A percentile compares a stretch with the other conserved stretches of the same genome.
Evolutionary conservation across 2,797 vertebrate species (phyloP).

Genomic region (Amphiprion clarkii): DNA sequence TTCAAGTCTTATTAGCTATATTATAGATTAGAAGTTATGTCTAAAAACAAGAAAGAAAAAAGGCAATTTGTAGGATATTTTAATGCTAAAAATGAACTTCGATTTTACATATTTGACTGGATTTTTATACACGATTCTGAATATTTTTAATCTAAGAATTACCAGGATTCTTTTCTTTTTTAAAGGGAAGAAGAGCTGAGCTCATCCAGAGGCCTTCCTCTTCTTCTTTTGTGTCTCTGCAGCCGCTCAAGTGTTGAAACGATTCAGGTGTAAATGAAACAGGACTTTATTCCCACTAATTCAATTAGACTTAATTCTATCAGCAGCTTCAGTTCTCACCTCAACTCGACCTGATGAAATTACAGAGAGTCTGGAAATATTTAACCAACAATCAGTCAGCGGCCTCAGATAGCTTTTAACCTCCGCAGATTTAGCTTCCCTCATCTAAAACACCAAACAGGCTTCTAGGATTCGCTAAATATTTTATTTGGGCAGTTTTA

Average conservation of each 20-base stretch:
- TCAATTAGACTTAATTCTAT: constrained; percentile 75
- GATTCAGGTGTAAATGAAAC: constrained; percentile 59
- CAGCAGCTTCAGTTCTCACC: constrained; percentile 67
- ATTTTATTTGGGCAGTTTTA: not conserved
- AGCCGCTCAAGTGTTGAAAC: constrained; percentile 19
- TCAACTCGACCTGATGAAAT: constrained; percentile 68
- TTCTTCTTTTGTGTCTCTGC: constrained; percentile 13
- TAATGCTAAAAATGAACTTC: too few species aligned
- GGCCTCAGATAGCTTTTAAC: not conserved
- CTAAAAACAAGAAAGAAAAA: not conserved
- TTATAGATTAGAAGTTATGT: too few species aligned
- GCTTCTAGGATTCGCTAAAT: not conserved
- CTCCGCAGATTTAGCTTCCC: not conserved
- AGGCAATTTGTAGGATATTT: too few species aligned
- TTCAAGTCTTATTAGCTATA: too few species aligned
- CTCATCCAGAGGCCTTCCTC: constrained; percentile 7
- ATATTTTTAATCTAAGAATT: too few species aligned
- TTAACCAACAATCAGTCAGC: constrained; percentile 47
- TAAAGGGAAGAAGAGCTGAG: not conserved
- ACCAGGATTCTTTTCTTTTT: not conserved
- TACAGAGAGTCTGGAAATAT: constrained; percentile 64
- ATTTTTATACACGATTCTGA: too few species aligned
- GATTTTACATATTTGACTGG: too few species aligned
- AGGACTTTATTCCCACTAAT: constrained; percentile 51
- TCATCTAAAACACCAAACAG: not conserved